Evolutionary conservation across 2,113 vertebrate species (phyloP).

Genomic region (Dipodomys spectabilis): DNA sequence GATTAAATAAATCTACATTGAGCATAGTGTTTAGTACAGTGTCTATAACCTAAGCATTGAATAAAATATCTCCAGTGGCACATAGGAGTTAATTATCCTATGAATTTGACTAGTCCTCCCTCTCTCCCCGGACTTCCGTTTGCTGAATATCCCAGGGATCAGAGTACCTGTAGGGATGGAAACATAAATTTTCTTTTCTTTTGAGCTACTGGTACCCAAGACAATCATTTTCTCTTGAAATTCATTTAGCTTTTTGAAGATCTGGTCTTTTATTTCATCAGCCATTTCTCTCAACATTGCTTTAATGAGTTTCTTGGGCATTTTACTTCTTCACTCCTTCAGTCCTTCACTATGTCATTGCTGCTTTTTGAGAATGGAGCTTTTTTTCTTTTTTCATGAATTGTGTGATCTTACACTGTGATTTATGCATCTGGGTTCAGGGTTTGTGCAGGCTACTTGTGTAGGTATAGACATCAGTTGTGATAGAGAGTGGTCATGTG

Average conservation of each 20-base stretch:
- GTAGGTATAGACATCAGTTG: too few relatives aligned
- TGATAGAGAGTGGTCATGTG: too few relatives aligned
- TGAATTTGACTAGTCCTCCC: neutral
- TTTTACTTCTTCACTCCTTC: too few relatives aligned
- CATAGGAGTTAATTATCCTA: conserved; percentile 3
- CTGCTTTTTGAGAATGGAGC: too few relatives aligned
- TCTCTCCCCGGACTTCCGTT: neutral
- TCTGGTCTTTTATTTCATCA: neutral
- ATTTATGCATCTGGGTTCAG: too few relatives aligned
- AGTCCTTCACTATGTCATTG: too few relatives aligned
- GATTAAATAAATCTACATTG: conserved; percentile 12
- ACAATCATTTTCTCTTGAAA: neutral
- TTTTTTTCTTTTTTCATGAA: too few relatives aligned
- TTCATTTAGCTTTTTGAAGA: neutral
- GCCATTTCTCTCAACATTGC: too few relatives aligned
- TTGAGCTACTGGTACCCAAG: neutral
- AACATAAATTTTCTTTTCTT: neutral
- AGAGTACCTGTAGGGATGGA: neutral
- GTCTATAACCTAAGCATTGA: neutral
- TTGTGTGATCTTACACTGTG: too few relatives aligned
- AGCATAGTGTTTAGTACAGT: conserved; percentile 14
- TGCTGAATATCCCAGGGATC: neutral
- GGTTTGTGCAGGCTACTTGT: too few relatives aligned
- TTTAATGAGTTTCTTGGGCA: too few relatives aligned
- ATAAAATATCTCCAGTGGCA: neutral